Percentiles rank a stretch among this genome's conserved stretches.
Conservation (phyloP, 2,113 vertebrate genomes). For the Oreochromis aureus region DNA sequence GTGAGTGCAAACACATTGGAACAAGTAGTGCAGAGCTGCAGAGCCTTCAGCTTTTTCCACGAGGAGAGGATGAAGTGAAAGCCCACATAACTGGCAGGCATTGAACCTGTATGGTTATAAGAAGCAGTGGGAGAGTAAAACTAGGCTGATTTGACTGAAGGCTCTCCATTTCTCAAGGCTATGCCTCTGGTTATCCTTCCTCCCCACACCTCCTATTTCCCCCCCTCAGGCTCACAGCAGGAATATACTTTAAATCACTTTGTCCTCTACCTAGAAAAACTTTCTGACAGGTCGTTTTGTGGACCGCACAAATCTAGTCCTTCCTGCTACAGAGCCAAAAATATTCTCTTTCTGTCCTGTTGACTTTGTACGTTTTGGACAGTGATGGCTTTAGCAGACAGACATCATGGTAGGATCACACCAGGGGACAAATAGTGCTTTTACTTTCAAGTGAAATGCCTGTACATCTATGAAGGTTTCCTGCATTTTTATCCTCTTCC, state of each 20-base stretch:
- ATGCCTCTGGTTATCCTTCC: constrained; percentile 51
- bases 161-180: constrained; percentile 56
- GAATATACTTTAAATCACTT: constrained; percentile 52
- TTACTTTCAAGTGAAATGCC: constrained; percentile 16
- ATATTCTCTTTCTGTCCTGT: constrained; percentile 18
- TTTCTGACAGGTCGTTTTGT: constrained; percentile 51
- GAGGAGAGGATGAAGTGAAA: constrained; percentile 26
- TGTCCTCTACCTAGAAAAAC: constrained; percentile 51
- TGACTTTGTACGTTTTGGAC: constrained; percentile 42
- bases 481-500: constrained; percentile 8
- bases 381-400: constrained; percentile 26
- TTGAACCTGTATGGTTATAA: neutral
- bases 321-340: constrained; percentile 11
- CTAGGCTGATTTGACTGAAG: constrained; percentile 42
- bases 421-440: constrained; percentile 4
- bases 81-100: constrained; percentile 22
- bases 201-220: neutral
- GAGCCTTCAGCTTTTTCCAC: neutral
- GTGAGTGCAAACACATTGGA: neutral
- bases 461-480: neutral
- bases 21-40: neutral
- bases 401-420: constrained; percentile 2
- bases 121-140: constrained; percentile 19
- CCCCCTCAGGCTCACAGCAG: constrained; percentile 53
- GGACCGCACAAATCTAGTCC: constrained; percentile 32